phyloP scores from a whole-genome alignment of 1,140 invertebrate genomes.

The Kradibia gibbosae region DNA sequence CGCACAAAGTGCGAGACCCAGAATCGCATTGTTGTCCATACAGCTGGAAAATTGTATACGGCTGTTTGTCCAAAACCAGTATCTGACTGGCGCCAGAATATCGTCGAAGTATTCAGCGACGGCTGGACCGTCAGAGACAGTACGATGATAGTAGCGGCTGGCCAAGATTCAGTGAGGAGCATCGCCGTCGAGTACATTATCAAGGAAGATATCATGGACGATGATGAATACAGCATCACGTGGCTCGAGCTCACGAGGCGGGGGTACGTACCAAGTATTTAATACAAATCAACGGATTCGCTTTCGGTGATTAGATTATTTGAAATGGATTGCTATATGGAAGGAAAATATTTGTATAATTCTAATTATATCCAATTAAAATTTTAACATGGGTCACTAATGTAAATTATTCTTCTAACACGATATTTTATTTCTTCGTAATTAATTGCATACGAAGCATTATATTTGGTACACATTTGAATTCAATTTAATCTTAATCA shows the following conservation, averaged over 20 bases:
- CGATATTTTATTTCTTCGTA: too few species aligned
- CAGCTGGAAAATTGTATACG: conserved; percentile 76
- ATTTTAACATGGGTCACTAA: too few species aligned
- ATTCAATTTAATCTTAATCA: too few species aligned
- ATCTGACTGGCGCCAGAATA: conserved; percentile 73
- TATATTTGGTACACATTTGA: too few species aligned
- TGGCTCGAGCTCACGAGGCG: conserved; percentile 88
- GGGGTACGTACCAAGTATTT: conserved; percentile 58
- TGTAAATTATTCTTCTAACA: too few species aligned
- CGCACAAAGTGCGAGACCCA: conserved; percentile 77
- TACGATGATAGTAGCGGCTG: conserved; percentile 72
- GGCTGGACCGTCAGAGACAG: conserved; percentile 80
- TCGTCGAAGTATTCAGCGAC: conserved; percentile 87
- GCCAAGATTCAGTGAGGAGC: conserved; percentile 77
- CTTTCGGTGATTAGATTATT: too few species aligned
- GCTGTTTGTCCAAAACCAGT: conserved; percentile 81
- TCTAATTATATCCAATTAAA: too few species aligned
- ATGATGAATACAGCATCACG: conserved; percentile 80
- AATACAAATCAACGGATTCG: background rate
- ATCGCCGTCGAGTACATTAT: conserved; percentile 85
- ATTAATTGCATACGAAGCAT: too few species aligned
- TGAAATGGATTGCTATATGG: too few species aligned
- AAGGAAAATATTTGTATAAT: too few species aligned
- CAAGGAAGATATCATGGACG: conserved; percentile 83
- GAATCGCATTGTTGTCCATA: conserved; percentile 82